These are phyloP conservation scores for Drosophila planitibia DNA, from an alignment of 2,888 invertebrate genomes.

Conservation along the genomic window DNA sequence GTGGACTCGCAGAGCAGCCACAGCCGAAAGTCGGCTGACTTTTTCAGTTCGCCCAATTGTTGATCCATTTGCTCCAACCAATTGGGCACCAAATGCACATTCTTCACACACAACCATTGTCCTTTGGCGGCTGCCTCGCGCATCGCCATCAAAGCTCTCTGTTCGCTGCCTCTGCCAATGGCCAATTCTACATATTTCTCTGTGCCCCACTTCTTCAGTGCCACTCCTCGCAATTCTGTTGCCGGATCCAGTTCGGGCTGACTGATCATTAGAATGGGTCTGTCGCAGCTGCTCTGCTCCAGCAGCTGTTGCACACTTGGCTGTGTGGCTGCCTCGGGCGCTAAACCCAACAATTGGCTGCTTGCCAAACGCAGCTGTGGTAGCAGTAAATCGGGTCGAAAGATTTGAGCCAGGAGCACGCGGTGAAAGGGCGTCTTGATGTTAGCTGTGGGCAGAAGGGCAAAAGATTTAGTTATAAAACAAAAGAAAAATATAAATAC, in stretches of 20 bases:
- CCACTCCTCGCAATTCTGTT: constrained; percentile 90
- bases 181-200: constrained; percentile 89
- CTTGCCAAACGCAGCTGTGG: constrained; percentile 89
- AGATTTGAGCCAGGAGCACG: constrained; percentile 91
- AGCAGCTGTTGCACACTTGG: constrained; percentile 82
- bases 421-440: constrained; percentile 89
- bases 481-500: not conserved
- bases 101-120: constrained; percentile 92
- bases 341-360: constrained; percentile 87
- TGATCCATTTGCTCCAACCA: constrained; percentile 90
- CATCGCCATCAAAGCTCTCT: constrained; percentile 87
- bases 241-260: constrained; percentile 97
- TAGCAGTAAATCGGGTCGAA: constrained; percentile 93
- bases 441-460: constrained; percentile 39
- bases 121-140: constrained; percentile 88
- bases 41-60: constrained; percentile 86
- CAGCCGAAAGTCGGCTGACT: constrained; percentile 88
- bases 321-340: constrained; percentile 78
- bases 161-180: constrained; percentile 92
- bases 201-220: constrained; percentile 85
- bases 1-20: constrained; percentile 96
- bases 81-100: constrained; percentile 91
- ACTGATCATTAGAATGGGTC: constrained; percentile 93
- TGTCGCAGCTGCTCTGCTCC: constrained; percentile 84
- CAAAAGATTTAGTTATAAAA: not conserved